phyloP scores from a whole-genome alignment of 2,113 vertebrate species.

The Chunga burmeisteri region DNA sequence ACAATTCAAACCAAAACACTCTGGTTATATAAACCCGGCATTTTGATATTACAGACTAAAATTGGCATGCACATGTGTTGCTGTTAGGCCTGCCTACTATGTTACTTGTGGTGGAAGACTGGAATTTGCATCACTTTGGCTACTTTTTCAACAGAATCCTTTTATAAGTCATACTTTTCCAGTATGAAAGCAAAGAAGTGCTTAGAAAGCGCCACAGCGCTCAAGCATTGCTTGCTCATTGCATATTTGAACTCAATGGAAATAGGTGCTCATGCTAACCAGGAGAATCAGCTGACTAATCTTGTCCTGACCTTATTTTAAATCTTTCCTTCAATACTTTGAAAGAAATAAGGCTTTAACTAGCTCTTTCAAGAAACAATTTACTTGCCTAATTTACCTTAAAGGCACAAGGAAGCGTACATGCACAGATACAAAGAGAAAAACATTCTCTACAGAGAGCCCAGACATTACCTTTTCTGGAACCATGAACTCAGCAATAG shows the following conservation, averaged over 20 bases:
- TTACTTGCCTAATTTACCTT: constrained; percentile 2
- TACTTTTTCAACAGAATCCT: neutral
- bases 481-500: neutral
- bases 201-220: neutral
- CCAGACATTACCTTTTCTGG: neutral
- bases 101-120: neutral
- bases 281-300: neutral
- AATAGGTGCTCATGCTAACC: accelerated
- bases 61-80: neutral
- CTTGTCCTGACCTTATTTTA: neutral
- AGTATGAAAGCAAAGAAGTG: neutral
- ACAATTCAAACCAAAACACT: neutral
- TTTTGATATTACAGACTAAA: neutral
- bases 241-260: neutral
- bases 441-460: neutral
- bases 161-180: neutral
- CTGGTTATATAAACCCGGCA: neutral
- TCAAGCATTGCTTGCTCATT: neutral
- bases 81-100: neutral
- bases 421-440: constrained; percentile 10
- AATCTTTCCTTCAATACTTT: neutral
- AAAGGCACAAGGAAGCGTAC: neutral
- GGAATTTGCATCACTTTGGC: neutral
- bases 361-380: neutral
- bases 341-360: neutral